Evolutionary conservation across 2,888 invertebrate species (phyloP).

Genomic region (Leptogaster cylindrica): DNA sequence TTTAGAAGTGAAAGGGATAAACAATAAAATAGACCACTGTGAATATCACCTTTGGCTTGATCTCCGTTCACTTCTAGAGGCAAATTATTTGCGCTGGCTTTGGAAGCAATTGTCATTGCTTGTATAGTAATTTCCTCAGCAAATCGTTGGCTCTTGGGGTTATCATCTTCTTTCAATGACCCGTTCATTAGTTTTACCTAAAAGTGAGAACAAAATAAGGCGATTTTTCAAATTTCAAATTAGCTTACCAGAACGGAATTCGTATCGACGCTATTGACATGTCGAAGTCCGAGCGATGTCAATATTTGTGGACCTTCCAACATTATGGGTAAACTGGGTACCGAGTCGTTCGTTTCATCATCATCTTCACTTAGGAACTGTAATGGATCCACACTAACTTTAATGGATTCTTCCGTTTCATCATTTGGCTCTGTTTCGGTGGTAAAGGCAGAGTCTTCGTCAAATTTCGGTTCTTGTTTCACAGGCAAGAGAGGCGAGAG

Average conservation of each 20-base stretch:
- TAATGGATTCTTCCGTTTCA: slow-evolving; percentile 53
- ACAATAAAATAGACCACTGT: too few relatives aligned
- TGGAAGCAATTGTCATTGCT: too few relatives aligned
- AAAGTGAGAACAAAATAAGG: too few relatives aligned
- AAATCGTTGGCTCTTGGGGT: too few relatives aligned
- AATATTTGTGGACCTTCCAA: slow-evolving; percentile 50
- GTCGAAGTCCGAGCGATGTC: slow-evolving; percentile 52
- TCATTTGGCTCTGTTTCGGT: slow-evolving; percentile 50
- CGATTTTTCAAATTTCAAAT: background rate
- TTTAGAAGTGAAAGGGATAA: too few relatives aligned
- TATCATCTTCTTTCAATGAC: too few relatives aligned
- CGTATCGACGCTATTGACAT: slow-evolving; percentile 50
- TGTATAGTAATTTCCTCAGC: too few relatives aligned
- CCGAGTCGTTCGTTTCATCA: slow-evolving; percentile 41
- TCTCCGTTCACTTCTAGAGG: too few relatives aligned
- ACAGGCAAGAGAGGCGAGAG: slow-evolving; percentile 56
- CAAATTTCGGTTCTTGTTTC: slow-evolving; percentile 59
- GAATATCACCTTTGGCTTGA: too few relatives aligned
- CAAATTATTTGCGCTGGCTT: too few relatives aligned
- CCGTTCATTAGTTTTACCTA: too few relatives aligned
- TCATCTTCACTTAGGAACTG: slow-evolving; percentile 57
- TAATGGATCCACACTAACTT: slow-evolving; percentile 59
- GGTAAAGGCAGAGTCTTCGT: slow-evolving; percentile 52
- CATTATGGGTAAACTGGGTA: background rate
- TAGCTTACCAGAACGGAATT: slow-evolving; percentile 48